phyloP scores from a whole-genome alignment of 2,797 vertebrate species.

The Galagoides demidoff region DNA sequence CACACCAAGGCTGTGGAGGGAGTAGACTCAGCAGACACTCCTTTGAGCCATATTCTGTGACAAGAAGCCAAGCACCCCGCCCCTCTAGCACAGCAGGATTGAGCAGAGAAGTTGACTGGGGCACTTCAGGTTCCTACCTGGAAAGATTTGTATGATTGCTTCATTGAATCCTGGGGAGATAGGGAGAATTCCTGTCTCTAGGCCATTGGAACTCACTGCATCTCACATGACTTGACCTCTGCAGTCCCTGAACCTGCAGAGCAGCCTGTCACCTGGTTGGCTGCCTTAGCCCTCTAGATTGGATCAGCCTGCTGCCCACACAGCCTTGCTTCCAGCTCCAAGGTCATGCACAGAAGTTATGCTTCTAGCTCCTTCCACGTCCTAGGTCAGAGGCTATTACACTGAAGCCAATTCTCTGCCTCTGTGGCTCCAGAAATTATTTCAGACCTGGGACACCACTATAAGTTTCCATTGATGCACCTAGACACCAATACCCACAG shows the following conservation, averaged over 20 bases:
- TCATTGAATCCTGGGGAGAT: background rate
- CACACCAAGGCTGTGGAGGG: background rate
- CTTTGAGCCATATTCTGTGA: background rate
- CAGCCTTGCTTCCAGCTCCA: background rate
- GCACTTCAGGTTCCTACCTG: background rate
- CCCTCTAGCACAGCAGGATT: background rate
- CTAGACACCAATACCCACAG: background rate
- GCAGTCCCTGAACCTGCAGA: background rate
- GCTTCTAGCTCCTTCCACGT: background rate
- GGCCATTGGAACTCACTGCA: background rate
- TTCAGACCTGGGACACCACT: background rate
- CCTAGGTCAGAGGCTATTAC: background rate
- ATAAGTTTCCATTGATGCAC: background rate
- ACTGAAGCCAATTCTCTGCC: background rate
- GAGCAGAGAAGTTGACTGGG: background rate
- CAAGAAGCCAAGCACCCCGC: background rate
- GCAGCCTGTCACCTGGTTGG: background rate
- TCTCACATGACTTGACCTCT: background rate
- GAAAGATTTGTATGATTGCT: background rate
- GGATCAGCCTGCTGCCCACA: background rate
- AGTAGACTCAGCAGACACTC: background rate
- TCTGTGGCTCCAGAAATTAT: background rate
- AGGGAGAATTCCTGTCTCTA: background rate
- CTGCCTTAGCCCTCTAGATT: background rate
- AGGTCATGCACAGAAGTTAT: background rate